Percentiles rank a stretch among this genome's conserved stretches.
phyloP scores from a whole-genome alignment of 2,797 vertebrate genomes.

The Babyrousa celebensis region DNA sequence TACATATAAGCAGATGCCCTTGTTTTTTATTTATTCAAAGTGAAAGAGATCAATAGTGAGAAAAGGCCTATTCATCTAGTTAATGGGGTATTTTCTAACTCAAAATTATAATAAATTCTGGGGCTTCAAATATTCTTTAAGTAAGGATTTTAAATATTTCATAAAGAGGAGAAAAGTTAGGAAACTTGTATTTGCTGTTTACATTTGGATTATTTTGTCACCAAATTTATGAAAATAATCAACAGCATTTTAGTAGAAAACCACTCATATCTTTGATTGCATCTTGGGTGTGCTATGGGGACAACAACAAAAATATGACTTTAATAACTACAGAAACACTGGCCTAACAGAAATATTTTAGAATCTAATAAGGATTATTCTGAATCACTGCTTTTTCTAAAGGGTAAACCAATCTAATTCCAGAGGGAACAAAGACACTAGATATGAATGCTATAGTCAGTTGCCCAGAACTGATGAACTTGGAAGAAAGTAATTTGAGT shows the following conservation, averaged over 20 bases:
- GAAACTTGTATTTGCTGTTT: not conserved
- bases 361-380: slow-evolving; percentile 47
- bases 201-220: slow-evolving; percentile 27
- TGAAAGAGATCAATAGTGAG: slow-evolving; percentile 61
- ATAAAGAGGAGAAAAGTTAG: slow-evolving; percentile 21
- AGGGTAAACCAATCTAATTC: not conserved
- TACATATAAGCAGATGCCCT: slow-evolving; percentile 30
- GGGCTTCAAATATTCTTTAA: slow-evolving; percentile 4
- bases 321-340: slow-evolving; percentile 39
- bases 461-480: not conserved
- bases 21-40: slow-evolving; percentile 67
- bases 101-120: slow-evolving; percentile 56
- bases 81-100: slow-evolving; percentile 15
- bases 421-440: not conserved
- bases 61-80: slow-evolving; percentile 16
- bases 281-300: not conserved
- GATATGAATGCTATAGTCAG: not conserved
- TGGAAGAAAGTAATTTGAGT: not conserved
- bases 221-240: slow-evolving; percentile 23
- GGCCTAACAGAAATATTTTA: slow-evolving; percentile 51
- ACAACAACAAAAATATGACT: slow-evolving; percentile 1
- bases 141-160: slow-evolving; percentile 22
- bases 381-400: slow-evolving; percentile 21
- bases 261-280: not conserved
- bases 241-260: not conserved